Base-by-base conservation (phyloP, 2,888 invertebrate species). In the Lepidocyrtoides sp. region DNA sequence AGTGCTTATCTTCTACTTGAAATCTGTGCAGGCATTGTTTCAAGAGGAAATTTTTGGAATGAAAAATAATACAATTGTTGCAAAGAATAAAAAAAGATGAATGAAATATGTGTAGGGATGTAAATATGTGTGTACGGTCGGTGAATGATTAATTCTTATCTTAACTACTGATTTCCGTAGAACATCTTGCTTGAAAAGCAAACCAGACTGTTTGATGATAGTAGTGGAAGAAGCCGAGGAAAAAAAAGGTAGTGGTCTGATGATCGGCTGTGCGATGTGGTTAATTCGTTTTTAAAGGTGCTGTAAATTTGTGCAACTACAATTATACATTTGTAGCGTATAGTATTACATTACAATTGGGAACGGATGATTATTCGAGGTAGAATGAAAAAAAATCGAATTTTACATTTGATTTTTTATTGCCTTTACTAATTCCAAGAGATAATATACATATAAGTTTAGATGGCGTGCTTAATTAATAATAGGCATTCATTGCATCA, bases 161-260 rank as follows among this genome's bases (percentile, higher is more conserved):
- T 89, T 89, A 89, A 89, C 89, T 72, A 57, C 89, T 83, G 57
- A 82, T 82, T 89, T 89, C 89, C 89, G 44, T 51, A 36, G 72
- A 89, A 83, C 89, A 89, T 89, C 75, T 66, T 75, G 82, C 83
- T 83, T 89, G 82, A 89, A 83, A 41, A 83, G 83, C 75, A 69
- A 75, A 36, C 14, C 26, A 69, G 48, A 79, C 29, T 36, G 2
- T 36, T 17, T 10, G n/a, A 32, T n/a, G n/a, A n/a, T n/a, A n/a
- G n/a, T n/a, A n/a, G n/a, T n/a, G n/a, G n/a, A n/a, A n/a, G n/a
- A n/a, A n/a, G n/a, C n/a, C n/a, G n/a, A n/a, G n/a, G n/a, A n/a
- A n/a, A n/a, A n/a, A n/a, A n/a, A n/a, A n/a, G n/a, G n/a, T n/a
- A n/a, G n/a, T n/a, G n/a, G 14, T 5, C 1, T 17, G 5, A 10